These are phyloP conservation scores for Presbytis comata DNA, from an alignment of 2,797 vertebrate species.

Conservation along the genomic window DNA sequence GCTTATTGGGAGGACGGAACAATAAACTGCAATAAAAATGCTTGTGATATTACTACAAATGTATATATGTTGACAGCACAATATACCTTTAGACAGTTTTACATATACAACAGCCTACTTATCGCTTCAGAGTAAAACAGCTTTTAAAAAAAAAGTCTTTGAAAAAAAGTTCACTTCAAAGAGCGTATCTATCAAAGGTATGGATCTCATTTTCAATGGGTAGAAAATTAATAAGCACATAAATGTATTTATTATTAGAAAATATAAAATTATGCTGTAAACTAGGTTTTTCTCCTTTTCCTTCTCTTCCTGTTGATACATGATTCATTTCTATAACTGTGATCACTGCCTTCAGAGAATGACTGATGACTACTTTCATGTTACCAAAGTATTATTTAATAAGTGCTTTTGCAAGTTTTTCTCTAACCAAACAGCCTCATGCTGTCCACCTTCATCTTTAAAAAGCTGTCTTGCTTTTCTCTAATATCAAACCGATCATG, in stretches of 20 bases:
- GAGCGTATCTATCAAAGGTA: not conserved
- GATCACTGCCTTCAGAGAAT: constrained; percentile 33
- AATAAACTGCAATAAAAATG: constrained; percentile 65
- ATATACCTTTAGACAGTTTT: constrained; percentile 19
- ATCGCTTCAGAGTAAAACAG: constrained; percentile 16
- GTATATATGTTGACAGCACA: constrained; percentile 49
- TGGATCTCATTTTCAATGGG: not conserved
- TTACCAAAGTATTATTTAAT: constrained; percentile 41
- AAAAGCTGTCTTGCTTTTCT: constrained; percentile 41
- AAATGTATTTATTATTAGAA: constrained; percentile 23
- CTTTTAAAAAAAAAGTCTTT: not conserved
- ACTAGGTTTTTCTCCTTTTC: constrained; percentile 5
- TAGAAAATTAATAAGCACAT: not conserved
- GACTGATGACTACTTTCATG: not conserved
- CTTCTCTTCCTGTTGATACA: constrained; percentile 40
- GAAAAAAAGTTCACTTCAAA: not conserved
- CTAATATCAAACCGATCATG: not conserved
- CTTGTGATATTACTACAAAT: constrained; percentile 53
- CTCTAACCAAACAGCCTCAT: constrained; percentile 29
- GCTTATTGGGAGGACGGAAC: constrained; percentile 49
- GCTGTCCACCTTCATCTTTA: constrained; percentile 40
- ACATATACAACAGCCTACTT: not conserved
- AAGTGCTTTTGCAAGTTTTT: not conserved
- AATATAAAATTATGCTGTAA: constrained; percentile 50
- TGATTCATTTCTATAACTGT: constrained; percentile 53